Base-by-base conservation (phyloP, 30 jellyfish, hydroid and myxozoan genomes). In the Turritopsis dohrnii region DNA sequence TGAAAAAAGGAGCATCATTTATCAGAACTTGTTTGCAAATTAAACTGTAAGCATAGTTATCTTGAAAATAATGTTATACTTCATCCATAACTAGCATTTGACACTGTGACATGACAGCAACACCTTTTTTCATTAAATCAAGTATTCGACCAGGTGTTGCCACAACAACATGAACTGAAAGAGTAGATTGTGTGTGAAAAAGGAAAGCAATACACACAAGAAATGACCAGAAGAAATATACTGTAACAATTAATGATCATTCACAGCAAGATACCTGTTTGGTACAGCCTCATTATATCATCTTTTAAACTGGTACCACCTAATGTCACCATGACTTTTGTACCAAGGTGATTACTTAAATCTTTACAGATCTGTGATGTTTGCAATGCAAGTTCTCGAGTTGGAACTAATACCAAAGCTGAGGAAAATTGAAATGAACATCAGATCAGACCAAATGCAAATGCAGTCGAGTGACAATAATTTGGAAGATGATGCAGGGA, bases 101-200 rank as follows among this genome's bases (percentile, higher is more conserved):
- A 76, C 98, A 92, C 28, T 66, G 88, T 18, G 83, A 71, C 89
- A 85, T 79, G 54, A 79, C 86, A 71, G 98, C 98, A 81, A 92
- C 86, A n/a, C 88, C 82, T 87, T 85, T 87, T 25, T 85, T 92
- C 89, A 92, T 84, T 53, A 92, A 83, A 79, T 92, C 98, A 21
- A 92, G 85, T 0, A 92, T 76, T 87, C 98, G 79, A 54, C 98
- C 98, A 9, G 98, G 98, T 71, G 98, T 92, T 22, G 98, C 98
- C 81, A 92, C 90, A 41, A 92, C 96, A 29, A 92, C 96, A 85
- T 92, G 98, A 18, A 92, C 98, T 92, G 80, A 27, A 79, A 60
- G 22, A 71, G 27, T 8, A 83, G 0, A 71, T 21, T n/a, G 74
- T 3, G 1, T 19, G 25, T 24, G 30, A 27, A 1, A 69, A 69